Evolutionary conservation across 53 echinoderm and acorn worm genomes (phyloP), one percentile per base, ranked within the genome.

Genomic region (Pentamera pediparva): DNA sequence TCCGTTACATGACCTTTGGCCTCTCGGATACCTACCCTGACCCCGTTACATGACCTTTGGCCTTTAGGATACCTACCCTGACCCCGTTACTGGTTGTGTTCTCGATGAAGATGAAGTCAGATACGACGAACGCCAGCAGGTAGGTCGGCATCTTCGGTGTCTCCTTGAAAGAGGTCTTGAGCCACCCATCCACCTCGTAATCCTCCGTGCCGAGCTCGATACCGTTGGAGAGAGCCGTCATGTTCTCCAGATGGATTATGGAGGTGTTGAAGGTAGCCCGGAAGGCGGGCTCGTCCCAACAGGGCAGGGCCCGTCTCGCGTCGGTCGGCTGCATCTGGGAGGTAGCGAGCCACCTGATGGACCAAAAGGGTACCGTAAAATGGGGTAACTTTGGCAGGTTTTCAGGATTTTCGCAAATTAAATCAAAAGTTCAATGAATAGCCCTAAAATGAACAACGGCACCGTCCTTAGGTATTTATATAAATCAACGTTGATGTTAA

Each of bases 281-380:
- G 71, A 93, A 85, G 24, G 75, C 87, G 2, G 93, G 93, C 64
- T 93, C 93, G 59, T 93, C 93, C 32, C 83, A 93, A 31, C 93
- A 93, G 0, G 93, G 93, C 65, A 93, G 81, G 1, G 93, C 93
- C n/a, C 86, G 62, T 17, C 93, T 61, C 15, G 93, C 93, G 35
- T 89, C 86, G 31, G 89, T 93, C 3, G 93, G 62, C 39, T 93
- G 89, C 86, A 93, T 89, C 78, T 93, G 89, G 28, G 86, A 83
- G 0, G 93, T 93, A 13, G 93, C 93, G 33, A 83, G 61, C 89
- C 86, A 93, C 35, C 93, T 93, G 51, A 12, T 10, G 45, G 17
- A n/a, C n/a, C n/a, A n/a, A n/a, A n/a, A n/a, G n/a, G n/a, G n/a
- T n/a, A n/a, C n/a, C n/a, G n/a, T n/a, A n/a, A n/a, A n/a, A n/a